These are phyloP conservation scores for Lucilia sericata DNA, from an alignment of 1,140 invertebrate genomes.

Conservation along the genomic window DNA sequence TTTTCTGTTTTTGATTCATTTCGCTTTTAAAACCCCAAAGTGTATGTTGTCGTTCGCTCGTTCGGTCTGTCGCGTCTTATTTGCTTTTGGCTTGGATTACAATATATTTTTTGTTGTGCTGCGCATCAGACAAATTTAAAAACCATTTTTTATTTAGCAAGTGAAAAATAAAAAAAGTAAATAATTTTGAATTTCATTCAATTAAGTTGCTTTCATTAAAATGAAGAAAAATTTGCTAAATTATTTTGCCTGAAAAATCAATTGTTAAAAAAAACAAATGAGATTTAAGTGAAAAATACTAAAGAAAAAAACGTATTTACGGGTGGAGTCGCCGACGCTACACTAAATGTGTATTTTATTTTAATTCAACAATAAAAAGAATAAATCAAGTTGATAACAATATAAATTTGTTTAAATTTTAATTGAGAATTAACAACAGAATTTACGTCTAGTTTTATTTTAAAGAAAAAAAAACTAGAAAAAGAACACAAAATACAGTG, in stretches of 20 bases:
- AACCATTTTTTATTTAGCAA: slow-evolving; percentile 8
- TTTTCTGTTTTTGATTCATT: slow-evolving; percentile 1
- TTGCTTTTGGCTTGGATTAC: background rate
- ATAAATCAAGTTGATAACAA: background rate
- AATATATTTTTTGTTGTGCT: background rate
- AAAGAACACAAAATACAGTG: background rate
- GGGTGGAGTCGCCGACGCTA: background rate
- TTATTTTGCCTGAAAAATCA: slow-evolving; percentile 6
- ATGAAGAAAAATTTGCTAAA: background rate
- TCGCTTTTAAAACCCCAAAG: slow-evolving; percentile 32
- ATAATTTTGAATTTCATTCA: background rate
- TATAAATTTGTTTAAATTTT: slow-evolving; percentile 6
- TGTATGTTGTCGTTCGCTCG: background rate
- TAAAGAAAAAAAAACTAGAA: background rate
- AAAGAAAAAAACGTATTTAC: background rate
- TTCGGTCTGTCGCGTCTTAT: background rate
- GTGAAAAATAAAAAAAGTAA: background rate
- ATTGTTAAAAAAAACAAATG: background rate
- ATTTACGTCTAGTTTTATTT: background rate
- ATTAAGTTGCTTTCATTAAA: background rate
- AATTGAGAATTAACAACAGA: background rate
- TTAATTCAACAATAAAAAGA: background rate
- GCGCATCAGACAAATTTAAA: slow-evolving; percentile 8
- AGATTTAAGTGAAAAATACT: background rate
- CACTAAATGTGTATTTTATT: background rate